Evolutionary conservation across 2,113 vertebrate genomes (phyloP).

Genomic region (Nerophis ophidion): DNA sequence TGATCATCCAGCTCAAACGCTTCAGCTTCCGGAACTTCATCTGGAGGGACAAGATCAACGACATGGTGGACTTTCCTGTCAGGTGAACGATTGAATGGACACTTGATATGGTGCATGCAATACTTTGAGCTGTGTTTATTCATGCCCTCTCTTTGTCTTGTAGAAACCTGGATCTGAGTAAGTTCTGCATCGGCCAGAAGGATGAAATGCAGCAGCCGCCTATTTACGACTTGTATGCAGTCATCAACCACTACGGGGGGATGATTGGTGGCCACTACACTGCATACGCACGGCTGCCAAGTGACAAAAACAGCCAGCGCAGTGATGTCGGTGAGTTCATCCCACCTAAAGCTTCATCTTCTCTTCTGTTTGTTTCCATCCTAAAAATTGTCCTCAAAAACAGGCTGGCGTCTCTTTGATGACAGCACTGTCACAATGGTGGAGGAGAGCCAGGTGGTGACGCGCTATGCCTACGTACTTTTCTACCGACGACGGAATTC

Average conservation of each 20-base stretch:
- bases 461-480: constrained; percentile 92
- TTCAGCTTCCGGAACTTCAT: constrained; percentile 99
- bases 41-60: constrained; percentile 98
- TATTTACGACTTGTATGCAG: constrained; percentile 91
- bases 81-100: constrained; percentile 67
- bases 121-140: neutral
- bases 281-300: constrained; percentile 88
- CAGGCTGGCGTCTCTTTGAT: constrained; percentile 96
- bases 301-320: constrained; percentile 94
- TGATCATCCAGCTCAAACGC: constrained; percentile 98
- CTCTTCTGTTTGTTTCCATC: neutral
- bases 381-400: neutral
- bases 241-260: constrained; percentile 97
- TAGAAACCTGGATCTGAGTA: constrained; percentile 93
- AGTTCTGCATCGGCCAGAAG: constrained; percentile 96
- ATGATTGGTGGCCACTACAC: constrained; percentile 99
- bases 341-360: neutral
- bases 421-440: constrained; percentile 97
- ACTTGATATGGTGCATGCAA: neutral
- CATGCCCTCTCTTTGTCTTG: neutral
- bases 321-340: constrained; percentile 88
- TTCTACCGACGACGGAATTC: constrained; percentile 96
- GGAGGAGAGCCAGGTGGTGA: constrained; percentile 96
- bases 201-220: constrained; percentile 90
- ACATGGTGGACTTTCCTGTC: constrained; percentile 97